Evolutionary conservation across 2,888 invertebrate genomes (phyloP), one percentile per base, ranked within the genome.

Genomic region (Eulithis prunata): DNA sequence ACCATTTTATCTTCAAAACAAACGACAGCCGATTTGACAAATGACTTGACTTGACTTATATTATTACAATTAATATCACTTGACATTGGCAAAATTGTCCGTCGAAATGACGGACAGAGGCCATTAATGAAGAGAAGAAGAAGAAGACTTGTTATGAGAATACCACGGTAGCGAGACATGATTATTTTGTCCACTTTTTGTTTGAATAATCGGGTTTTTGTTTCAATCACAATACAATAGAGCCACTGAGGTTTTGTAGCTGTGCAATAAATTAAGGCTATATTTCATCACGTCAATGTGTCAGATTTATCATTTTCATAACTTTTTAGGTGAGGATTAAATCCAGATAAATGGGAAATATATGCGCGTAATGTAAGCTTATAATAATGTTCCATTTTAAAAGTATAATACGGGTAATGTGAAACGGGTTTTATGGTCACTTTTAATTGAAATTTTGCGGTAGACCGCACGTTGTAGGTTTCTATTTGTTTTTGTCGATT

Each of bases 311-410:
- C 57, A 51, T 51, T 58, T 57, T 51, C 58, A 58, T 58, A 38
- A 58, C 58, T 51, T 58, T 58, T 58, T 49, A 51, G 58, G 21
- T 51, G 47, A 49, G 41, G 58, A 52, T 51, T 51, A 51, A 59
- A 59, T 32, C 52, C 52, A n/a, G 32, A 53, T 53, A 32, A 45
- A 59, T 52, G 28, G 59, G 43, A 52, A 59, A 53, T 59, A 59
- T 52, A 45, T 59, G 43, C 43, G 43, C 45, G 45, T 45, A n/a
- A 51, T 41, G 14, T 57, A 14, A 49, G 38, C 45, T 36, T 43
- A 36, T 45, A 13, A 53, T 53, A 61, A 38, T 47, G 38, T 14
- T 38, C 36, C 36, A 51, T 46, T 32, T 54, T 49, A 49, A 49
- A 57, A 57, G 36, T 57, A 21, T 21, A 21, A 21, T 21, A 57